A percentile compares a stretch with the other conserved stretches of the same genome.
phyloP scores from a whole-genome alignment of 2,113 vertebrate species.

The Uropsilus gracilis region DNA sequence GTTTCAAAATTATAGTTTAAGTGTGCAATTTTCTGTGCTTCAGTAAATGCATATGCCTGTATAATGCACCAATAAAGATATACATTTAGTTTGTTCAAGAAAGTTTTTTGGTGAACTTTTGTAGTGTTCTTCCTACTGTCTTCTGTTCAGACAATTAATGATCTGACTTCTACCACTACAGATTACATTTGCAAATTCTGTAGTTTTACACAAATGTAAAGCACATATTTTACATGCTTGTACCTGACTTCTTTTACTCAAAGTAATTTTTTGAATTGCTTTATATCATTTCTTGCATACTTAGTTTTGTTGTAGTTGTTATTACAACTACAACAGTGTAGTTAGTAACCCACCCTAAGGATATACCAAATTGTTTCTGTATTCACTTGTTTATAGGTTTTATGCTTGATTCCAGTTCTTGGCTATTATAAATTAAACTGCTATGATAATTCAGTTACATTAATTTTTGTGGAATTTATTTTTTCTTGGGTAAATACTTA shows the following conservation, averaged over 20 bases:
- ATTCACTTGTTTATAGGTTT: neutral
- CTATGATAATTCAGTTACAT: neutral
- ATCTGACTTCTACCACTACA: neutral
- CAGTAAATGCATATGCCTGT: neutral
- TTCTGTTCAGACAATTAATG: neutral
- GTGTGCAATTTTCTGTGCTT: neutral
- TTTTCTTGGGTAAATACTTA: neutral
- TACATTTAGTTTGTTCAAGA: neutral
- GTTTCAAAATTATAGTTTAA: neutral
- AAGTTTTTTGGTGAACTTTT: neutral
- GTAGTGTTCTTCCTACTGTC: neutral
- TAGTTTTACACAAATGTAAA: neutral
- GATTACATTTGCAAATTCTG: neutral
- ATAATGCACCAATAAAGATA: neutral
- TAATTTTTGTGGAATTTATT: neutral
- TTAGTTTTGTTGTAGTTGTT: neutral
- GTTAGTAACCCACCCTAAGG: neutral
- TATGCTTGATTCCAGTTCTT: neutral
- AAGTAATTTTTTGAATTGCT: neutral
- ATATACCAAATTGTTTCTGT: neutral
- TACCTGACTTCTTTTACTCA: neutral
- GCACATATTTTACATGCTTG: neutral
- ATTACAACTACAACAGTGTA: too few species aligned
- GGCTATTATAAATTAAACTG: neutral
- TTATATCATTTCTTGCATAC: neutral